A percentile compares a stretch with the other conserved stretches of the same genome.
Conservation (phyloP, 2,888 invertebrate genomes). For the Saturnia japonica region DNA sequence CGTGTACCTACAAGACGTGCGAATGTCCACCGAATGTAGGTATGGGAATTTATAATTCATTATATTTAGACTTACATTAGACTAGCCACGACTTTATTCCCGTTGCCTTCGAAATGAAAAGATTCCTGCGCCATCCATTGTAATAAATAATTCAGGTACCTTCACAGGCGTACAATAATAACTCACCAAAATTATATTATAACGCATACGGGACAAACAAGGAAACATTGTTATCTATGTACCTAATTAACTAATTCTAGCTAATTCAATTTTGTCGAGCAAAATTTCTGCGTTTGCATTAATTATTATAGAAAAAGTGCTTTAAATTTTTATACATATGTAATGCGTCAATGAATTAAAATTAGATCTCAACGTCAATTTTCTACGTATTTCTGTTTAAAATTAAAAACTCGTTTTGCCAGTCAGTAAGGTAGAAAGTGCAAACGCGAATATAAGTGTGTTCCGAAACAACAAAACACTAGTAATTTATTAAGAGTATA, state of each 20-base stretch:
- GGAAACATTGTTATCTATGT: neutral
- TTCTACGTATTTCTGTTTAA: neutral
- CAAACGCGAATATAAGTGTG: neutral
- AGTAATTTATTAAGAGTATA: neutral
- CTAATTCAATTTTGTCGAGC: neutral
- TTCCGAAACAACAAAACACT: neutral
- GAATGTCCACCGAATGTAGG: too few species aligned
- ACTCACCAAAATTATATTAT: neutral
- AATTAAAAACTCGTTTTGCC: neutral
- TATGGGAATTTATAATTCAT: neutral
- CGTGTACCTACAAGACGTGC: too few species aligned
- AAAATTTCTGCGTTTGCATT: neutral
- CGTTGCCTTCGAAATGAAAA: neutral
- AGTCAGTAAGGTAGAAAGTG: neutral
- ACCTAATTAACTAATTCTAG: too few species aligned
- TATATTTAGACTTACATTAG: too few species aligned
- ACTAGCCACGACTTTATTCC: neutral
- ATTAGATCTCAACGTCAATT: conserved; percentile 2
- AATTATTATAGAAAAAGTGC: too few species aligned
- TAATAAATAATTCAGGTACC: neutral
- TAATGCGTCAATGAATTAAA: conserved; percentile 2
- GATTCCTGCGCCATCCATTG: neutral
- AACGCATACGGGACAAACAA: neutral
- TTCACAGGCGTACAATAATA: neutral
- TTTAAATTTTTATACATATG: conserved; percentile 1